Evolutionary conservation across 2,113 vertebrate genomes (phyloP).

Genomic region (Dasypus novemcinctus): DNA sequence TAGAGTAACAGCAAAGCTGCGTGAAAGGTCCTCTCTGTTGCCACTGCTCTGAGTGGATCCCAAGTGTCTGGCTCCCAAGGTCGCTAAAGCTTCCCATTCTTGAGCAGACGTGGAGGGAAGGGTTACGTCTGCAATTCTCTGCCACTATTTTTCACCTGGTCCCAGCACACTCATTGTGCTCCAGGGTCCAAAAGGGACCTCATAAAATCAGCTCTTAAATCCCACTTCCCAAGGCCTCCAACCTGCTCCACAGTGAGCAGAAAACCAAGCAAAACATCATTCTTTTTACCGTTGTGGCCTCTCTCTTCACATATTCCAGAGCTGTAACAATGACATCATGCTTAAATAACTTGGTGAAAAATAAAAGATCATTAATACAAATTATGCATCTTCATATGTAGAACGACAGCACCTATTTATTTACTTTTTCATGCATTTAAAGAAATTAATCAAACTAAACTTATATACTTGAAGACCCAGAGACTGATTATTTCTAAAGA

Average conservation of each 20-base stretch:
- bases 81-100: not conserved
- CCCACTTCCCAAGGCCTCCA: not conserved
- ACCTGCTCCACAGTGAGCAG: fast-evolving
- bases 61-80: not conserved
- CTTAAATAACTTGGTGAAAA: not conserved
- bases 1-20: not conserved
- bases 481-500: not conserved
- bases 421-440: not conserved
- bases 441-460: not conserved
- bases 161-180: not conserved
- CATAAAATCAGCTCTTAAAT: not conserved
- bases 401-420: not conserved
- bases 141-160: not conserved
- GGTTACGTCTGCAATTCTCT: not conserved
- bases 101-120: not conserved
- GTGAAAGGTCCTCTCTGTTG: not conserved
- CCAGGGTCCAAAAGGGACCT: not conserved
- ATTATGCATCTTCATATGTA: not conserved
- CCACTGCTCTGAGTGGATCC: not conserved
- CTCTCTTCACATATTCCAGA: not conserved
- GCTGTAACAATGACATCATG: not conserved
- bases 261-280: not conserved
- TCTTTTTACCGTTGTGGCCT: not conserved
- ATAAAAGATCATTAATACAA: not conserved
- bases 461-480: not conserved